These are phyloP conservation scores for Cephus rjabovi DNA, from an alignment of 2,888 invertebrate species.

Conservation along the genomic window DNA sequence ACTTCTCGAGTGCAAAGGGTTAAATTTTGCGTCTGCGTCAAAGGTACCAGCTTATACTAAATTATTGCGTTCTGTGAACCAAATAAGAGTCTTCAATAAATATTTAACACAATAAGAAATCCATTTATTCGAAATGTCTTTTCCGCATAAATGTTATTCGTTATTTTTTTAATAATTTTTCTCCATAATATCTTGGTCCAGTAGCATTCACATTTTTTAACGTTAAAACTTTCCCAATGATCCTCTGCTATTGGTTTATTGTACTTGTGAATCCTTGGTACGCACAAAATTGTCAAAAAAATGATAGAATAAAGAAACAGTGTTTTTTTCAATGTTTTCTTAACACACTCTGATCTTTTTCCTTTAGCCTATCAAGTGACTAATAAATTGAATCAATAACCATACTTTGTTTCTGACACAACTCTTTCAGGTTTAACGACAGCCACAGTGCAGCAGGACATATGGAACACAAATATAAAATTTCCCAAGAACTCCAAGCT, in stretches of 20 bases:
- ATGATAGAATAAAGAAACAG: neutral
- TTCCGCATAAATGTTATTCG: neutral
- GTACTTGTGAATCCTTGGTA: neutral
- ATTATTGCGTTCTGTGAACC: neutral
- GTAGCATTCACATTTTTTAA: neutral
- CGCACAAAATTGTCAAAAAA: neutral
- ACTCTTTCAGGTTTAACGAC: too few species aligned
- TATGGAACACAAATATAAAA: neutral
- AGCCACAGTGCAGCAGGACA: neutral
- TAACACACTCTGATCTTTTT: neutral
- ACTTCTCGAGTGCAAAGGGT: too few species aligned
- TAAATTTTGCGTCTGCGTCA: neutral
- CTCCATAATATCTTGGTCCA: neutral
- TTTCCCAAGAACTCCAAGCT: neutral
- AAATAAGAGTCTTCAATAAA: neutral
- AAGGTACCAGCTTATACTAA: neutral
- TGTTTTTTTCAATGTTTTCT: neutral
- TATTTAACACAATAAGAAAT: neutral
- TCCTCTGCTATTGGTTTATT: neutral
- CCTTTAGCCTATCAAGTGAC: neutral
- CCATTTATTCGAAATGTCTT: neutral
- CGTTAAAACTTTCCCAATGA: neutral
- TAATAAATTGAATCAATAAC: neutral
- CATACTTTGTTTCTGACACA: neutral
- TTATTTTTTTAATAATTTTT: neutral